Conservation (phyloP, 1,140 invertebrate genomes). For the Arion vulgaris region DNA sequence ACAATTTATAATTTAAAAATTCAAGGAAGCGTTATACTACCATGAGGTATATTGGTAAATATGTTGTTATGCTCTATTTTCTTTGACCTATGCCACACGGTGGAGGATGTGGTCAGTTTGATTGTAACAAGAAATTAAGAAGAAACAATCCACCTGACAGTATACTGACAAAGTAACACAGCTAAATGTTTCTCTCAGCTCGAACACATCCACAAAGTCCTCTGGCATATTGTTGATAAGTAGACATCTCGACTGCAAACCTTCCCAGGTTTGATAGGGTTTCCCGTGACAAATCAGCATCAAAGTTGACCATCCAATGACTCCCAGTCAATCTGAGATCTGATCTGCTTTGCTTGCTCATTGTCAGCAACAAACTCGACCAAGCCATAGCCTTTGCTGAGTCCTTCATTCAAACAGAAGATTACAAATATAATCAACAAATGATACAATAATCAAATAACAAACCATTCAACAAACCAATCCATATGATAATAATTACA, state of each 20-base stretch:
- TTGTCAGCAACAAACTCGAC: slow-evolving; percentile 75
- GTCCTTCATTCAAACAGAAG: slow-evolving; percentile 54
- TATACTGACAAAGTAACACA: slow-evolving; percentile 76
- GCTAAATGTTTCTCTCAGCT: slow-evolving; percentile 76
- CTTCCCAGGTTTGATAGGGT: slow-evolving; percentile 69
- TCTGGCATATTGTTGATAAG: slow-evolving; percentile 76
- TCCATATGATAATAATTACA: no score
- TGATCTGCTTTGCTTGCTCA: slow-evolving; percentile 70
- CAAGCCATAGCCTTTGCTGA: slow-evolving; percentile 78
- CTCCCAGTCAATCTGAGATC: slow-evolving; percentile 74
- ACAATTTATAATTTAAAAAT: no score
- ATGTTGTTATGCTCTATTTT: no score
- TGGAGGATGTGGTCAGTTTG: no score
- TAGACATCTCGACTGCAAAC: slow-evolving; percentile 77
- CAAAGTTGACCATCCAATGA: slow-evolving; percentile 69
- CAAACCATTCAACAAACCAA: no score
- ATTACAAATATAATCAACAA: neutral
- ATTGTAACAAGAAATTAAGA: no score
- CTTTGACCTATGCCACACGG: no score
- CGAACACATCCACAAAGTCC: slow-evolving; percentile 75
- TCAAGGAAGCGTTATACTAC: no score
- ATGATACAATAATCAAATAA: no score
- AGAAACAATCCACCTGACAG: slow-evolving; percentile 77
- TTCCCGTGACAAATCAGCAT: slow-evolving; percentile 74
- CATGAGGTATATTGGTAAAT: no score